Conservation (phyloP, 2,797 vertebrate genomes). For the Vipera ursinii region DNA sequence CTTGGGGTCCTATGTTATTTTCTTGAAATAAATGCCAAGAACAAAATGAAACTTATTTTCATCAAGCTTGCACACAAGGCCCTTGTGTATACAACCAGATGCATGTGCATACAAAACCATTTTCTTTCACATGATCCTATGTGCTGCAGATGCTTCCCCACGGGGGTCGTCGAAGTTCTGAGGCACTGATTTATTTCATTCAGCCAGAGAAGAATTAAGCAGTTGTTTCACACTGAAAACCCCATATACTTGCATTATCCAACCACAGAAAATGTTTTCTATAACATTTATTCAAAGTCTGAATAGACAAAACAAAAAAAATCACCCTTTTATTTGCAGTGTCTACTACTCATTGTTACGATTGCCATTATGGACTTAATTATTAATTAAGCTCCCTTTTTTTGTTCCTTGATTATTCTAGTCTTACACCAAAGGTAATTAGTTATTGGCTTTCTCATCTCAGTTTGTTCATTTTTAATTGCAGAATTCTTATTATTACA, state of each 20-base stretch:
- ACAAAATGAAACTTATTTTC: not conserved
- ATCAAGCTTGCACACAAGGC: not conserved
- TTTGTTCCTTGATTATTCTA: not conserved
- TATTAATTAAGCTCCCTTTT: not conserved
- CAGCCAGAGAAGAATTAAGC: not conserved
- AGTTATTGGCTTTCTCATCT: not conserved
- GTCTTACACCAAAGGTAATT: not conserved
- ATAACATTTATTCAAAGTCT: not conserved
- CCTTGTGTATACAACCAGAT: not conserved
- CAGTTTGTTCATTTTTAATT: not conserved
- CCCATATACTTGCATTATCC: not conserved
- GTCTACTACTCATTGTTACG: not conserved
- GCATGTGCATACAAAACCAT: not conserved
- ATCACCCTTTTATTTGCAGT: not conserved
- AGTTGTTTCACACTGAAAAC: not conserved
- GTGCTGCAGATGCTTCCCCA: not conserved
- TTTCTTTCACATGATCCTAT: not conserved
- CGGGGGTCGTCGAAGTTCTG: not conserved
- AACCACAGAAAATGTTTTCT: not conserved
- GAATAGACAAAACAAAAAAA: not conserved
- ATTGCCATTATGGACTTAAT: not conserved
- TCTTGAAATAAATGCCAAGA: slow-evolving; percentile 41
- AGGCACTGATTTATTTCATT: not conserved
- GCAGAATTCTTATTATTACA: not conserved
- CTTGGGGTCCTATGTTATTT: not conserved